Evolutionary conservation across 2,113 vertebrate genomes (phyloP), one percentile per base, ranked within the genome.

Genomic region (Leptodactylus fuscus): DNA sequence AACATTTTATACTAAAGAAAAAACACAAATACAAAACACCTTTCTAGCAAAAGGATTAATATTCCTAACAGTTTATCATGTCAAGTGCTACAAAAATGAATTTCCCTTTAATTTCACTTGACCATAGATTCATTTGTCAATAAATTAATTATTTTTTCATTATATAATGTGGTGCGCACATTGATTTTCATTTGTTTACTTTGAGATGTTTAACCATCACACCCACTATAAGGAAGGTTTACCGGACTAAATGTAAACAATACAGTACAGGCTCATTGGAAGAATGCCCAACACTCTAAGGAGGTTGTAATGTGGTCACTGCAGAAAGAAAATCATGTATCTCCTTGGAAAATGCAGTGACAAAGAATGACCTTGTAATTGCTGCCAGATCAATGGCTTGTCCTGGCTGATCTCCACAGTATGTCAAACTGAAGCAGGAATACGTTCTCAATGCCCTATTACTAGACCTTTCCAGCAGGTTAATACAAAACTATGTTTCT

Each of bases 351-450:
- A 79, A 73, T 15, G 46, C 12, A 67, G 73, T 0, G 0, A 87
- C 67, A 87, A 85, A 79, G 85, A 85, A 81, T 75, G 88, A 89
- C 88, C 89, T 91, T 86, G 5, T 13, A 88, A 75, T 87, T 86
- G 49, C 82, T 88, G 89, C 88, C 0, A 76, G 90, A 88, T 87
- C 89, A 89, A 90, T 91, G 89, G 88, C 0, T 36, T 88, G 87
- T 90, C 79, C 87, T 82, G 89, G 38, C 70, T 82, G 89, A 84
- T 83, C 88, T 79, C 65, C 65, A 80, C 65, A 85, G 60, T 67
- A 76, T 60, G 87, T 73, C 85, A 91, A 87, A 87, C 90, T 58
- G 51, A 0, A 90, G 87, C 70, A 76, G 55, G 60, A 85, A 81
- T 77, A 51, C 32, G 73, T 87, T 86, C 62, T 82, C 87, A 2